Conservation (phyloP, 2,888 invertebrate species). For the Drosophila falleni region DNA sequence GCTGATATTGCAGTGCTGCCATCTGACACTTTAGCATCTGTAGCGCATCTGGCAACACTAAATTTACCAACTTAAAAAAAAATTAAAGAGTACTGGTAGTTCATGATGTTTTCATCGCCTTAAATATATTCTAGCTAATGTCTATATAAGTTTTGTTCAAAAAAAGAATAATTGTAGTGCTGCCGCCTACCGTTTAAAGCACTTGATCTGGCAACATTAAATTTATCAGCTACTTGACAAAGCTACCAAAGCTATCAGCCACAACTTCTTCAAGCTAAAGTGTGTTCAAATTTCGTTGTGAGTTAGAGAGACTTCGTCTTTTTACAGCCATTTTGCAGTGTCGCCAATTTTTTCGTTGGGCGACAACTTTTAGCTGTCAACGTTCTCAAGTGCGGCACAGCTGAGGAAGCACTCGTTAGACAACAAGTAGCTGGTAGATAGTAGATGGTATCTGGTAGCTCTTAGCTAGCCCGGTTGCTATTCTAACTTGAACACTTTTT, state of each 20-base stretch:
- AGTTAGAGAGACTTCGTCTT: conserved; percentile 11
- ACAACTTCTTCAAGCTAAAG: conserved; percentile 1
- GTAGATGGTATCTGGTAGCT: conserved; percentile 57
- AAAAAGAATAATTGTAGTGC: not conserved
- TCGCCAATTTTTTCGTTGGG: conserved; percentile 65
- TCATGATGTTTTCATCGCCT: too few relatives aligned
- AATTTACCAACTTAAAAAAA: not conserved
- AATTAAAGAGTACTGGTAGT: too few relatives aligned
- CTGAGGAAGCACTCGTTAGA: conserved; percentile 61
- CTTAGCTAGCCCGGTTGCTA: conserved; percentile 45
- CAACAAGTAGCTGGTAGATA: conserved; percentile 69
- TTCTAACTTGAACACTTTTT: conserved; percentile 72
- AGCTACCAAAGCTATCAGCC: not conserved
- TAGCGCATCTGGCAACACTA: not conserved
- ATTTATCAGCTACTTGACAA: not conserved
- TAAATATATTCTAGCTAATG: too few relatives aligned
- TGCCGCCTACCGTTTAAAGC: not conserved
- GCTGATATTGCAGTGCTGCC: not conserved
- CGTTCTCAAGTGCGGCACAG: conserved; percentile 55
- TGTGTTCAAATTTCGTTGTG: conserved; percentile 40
- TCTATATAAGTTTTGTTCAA: not conserved
- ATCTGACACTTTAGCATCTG: not conserved
- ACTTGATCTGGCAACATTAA: not conserved
- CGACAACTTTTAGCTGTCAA: conserved; percentile 70
- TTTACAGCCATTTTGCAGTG: conserved; percentile 58